Evolutionary conservation across 2,888 invertebrate genomes (phyloP).

Genomic region (Gastrophysa polygoni): DNA sequence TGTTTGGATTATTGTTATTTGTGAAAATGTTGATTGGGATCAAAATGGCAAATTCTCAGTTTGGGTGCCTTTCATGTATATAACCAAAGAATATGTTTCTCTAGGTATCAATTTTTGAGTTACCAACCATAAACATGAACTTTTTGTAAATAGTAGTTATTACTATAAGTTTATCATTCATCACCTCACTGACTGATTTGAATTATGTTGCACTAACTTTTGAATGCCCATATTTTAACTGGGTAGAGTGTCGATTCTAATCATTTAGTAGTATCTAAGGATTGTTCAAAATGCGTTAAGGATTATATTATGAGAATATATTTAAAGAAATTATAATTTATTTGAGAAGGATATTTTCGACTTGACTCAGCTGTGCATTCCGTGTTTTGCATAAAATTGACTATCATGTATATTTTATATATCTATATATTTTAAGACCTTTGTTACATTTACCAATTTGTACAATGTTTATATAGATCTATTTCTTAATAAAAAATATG

Average conservation of each 20-base stretch:
- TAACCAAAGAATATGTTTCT: slow-evolving; percentile 21
- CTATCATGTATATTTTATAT: slow-evolving; percentile 36
- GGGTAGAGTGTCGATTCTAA: slow-evolving; percentile 43
- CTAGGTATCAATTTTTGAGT: slow-evolving; percentile 26
- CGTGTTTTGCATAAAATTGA: slow-evolving; percentile 13
- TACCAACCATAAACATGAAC: slow-evolving; percentile 21
- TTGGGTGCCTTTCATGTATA: neutral
- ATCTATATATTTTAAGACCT: slow-evolving; percentile 33
- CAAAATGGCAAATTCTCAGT: neutral
- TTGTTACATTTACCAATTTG: slow-evolving; percentile 41
- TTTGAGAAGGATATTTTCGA: slow-evolving; percentile 4
- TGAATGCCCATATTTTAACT: slow-evolving; percentile 21
- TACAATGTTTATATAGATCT: slow-evolving; percentile 38
- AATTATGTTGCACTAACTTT: slow-evolving; percentile 9
- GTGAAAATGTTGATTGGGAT: neutral
- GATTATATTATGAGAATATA: neutral
- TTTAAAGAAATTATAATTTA: slow-evolving; percentile 27
- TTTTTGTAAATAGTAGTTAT: slow-evolving; percentile 24
- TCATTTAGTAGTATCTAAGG: slow-evolving; percentile 26
- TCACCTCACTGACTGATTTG: slow-evolving; percentile 13
- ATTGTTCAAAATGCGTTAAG: neutral
- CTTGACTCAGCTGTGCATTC: slow-evolving; percentile 29
- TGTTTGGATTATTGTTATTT: no score
- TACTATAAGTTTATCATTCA: slow-evolving; percentile 10
- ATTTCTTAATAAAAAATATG: slow-evolving; percentile 43